Conservation (phyloP, 2,113 vertebrate genomes). For the Sula dactylatra region DNA sequence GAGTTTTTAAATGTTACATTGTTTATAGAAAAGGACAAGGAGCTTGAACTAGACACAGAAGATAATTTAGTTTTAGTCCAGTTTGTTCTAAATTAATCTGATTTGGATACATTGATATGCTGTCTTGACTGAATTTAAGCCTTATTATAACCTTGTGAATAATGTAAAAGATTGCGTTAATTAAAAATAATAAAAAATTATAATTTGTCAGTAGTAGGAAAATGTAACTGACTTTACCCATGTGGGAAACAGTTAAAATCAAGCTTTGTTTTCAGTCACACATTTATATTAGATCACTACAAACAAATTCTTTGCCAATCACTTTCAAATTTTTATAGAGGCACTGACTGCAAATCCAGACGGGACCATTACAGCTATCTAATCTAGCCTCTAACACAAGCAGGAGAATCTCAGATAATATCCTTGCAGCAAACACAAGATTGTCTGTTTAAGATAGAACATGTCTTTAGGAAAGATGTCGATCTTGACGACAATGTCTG, state of each 20-base stretch:
- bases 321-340: not conserved
- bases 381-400: not conserved
- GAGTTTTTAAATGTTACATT: constrained; percentile 3
- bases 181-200: not conserved
- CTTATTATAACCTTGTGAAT: not conserved
- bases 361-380: not conserved
- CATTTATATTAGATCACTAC: not conserved
- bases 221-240: not conserved
- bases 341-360: not conserved
- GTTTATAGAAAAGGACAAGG: not conserved
- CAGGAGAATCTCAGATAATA: not conserved
- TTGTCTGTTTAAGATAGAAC: not conserved
- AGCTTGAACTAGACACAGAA: not conserved
- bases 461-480: not conserved
- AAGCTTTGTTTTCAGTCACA: not conserved
- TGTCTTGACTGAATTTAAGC: not conserved
- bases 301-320: not conserved
- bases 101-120: not conserved
- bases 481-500: not conserved
- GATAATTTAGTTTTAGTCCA: not conserved
- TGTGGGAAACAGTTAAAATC: not conserved
- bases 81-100: not conserved
- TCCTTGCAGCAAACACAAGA: not conserved
- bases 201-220: not conserved
- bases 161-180: not conserved